These are phyloP conservation scores for Muntiacus reevesi DNA, from an alignment of 2,113 vertebrate genomes.

Conservation along the genomic window DNA sequence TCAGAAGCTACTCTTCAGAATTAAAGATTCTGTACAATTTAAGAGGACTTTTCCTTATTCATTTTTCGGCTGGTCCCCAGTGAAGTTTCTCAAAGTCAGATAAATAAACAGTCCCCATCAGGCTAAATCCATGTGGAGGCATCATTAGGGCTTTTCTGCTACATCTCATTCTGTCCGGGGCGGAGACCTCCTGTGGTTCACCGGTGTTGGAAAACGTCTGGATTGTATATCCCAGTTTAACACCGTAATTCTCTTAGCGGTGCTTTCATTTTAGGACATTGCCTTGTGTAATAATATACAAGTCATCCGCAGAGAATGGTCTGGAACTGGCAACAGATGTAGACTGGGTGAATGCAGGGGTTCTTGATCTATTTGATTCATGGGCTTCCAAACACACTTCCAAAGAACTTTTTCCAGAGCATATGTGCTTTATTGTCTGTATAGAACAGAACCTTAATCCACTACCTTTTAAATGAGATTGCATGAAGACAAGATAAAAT, in stretches of 20 bases:
- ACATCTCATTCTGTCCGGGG: neutral
- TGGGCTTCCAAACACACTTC: neutral
- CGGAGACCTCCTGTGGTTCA: neutral
- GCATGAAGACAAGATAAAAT: neutral
- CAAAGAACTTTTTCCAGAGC: neutral
- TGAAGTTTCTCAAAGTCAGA: constrained; percentile 6
- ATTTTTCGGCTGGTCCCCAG: constrained; percentile 8
- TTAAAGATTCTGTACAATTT: neutral
- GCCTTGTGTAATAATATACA: neutral
- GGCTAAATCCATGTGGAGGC: neutral
- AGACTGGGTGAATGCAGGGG: neutral
- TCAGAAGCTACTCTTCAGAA: neutral
- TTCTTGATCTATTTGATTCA: neutral
- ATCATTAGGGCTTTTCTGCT: neutral
- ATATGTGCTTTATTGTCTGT: neutral
- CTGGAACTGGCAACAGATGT: neutral
- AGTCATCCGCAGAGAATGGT: neutral
- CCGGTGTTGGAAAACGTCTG: neutral
- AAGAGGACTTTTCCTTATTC: constrained; percentile 16
- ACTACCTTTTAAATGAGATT: neutral
- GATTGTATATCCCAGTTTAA: neutral
- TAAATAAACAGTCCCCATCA: constrained; percentile 20
- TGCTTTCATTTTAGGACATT: neutral
- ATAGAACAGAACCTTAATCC: neutral
- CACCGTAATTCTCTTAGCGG: neutral